phyloP scores from a whole-genome alignment of 2,113 vertebrate species.

The Typhlomys cinereus region DNA sequence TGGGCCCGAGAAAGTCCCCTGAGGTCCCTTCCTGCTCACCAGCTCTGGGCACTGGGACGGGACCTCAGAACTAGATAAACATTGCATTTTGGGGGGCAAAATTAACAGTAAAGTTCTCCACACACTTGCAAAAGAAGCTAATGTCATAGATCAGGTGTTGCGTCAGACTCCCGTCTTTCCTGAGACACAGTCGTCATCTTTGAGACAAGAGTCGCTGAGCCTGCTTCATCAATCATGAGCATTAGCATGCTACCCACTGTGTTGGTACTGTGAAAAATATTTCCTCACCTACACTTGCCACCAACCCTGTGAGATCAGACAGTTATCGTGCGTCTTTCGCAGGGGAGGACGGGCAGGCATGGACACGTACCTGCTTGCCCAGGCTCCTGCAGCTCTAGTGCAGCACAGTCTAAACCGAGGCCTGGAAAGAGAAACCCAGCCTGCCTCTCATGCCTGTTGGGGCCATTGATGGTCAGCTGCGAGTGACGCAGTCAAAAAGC shows the following conservation, averaged over 20 bases:
- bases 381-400: neutral
- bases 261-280: neutral
- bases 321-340: neutral
- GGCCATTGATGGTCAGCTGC: neutral
- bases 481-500: neutral
- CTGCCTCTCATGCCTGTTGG: neutral
- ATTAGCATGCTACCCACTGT: neutral
- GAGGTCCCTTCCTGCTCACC: neutral
- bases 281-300: neutral
- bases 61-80: neutral
- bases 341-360: neutral
- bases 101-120: neutral
- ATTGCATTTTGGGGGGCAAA: neutral
- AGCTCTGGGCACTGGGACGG: neutral
- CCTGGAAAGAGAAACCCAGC: neutral
- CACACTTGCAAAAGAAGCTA: neutral
- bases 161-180: neutral
- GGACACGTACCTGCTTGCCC: neutral
- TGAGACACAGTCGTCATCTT: neutral
- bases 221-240: neutral
- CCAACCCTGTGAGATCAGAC: neutral
- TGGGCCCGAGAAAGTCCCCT: neutral
- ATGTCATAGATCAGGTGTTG: neutral
- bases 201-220: neutral
- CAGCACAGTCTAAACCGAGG: neutral